Percentiles rank a stretch among this genome's conserved stretches.
Conservation (phyloP, 1,140 invertebrate species). For the Homalodisca vitripennis region DNA sequence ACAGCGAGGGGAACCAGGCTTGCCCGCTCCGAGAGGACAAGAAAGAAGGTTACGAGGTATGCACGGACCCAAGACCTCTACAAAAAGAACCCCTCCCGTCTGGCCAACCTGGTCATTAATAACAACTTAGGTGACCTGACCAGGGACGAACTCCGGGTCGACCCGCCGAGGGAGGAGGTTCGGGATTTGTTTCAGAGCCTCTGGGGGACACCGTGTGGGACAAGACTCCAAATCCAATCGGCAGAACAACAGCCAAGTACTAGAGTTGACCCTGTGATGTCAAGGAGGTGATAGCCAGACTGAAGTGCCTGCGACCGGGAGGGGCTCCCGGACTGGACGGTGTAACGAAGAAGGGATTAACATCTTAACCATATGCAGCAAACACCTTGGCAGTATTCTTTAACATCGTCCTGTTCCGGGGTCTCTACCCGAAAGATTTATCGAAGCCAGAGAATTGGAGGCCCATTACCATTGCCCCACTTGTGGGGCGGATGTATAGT, state of each 20-base stretch:
- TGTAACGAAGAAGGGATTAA: background rate
- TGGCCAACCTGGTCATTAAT: background rate
- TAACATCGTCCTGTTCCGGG: no score
- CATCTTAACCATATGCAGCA: no score
- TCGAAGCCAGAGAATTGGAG: slow-evolving; percentile 34
- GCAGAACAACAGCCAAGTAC: no score
- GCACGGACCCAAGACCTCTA: background rate
- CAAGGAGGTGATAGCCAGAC: background rate
- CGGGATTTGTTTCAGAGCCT: no score
- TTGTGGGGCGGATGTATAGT: no score
- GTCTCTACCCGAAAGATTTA: no score
- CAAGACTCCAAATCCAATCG: no score
- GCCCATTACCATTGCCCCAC: no score
- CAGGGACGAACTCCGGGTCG: background rate
- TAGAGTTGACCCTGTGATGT: background rate
- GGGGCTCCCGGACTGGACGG: slow-evolving; percentile 26
- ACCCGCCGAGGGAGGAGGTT: no score
- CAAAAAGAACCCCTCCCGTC: background rate
- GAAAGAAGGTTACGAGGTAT: background rate
- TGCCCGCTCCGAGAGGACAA: background rate
- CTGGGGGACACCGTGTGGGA: background rate
- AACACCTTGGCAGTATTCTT: no score
- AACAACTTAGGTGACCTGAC: background rate
- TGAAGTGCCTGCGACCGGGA: background rate
- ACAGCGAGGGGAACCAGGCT: background rate